Conservation (phyloP, 30 jellyfish, hydroid and myxozoan species). For the Chrysaora quinquecirrha region DNA sequence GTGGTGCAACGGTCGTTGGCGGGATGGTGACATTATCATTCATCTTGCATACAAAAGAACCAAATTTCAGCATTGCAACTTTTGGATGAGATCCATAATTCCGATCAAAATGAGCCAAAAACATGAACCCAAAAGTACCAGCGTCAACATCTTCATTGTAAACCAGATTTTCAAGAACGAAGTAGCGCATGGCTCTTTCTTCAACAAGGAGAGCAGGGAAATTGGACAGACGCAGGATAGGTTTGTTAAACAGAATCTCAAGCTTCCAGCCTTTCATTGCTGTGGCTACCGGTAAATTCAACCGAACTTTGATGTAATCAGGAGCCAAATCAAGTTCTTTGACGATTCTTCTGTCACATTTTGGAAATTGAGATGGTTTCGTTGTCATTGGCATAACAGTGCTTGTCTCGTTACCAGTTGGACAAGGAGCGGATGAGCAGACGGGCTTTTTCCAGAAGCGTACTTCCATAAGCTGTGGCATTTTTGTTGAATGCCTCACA, state of each 20-base stretch:
- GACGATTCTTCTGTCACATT: not conserved
- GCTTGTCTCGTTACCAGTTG: not conserved
- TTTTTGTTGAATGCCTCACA: not conserved
- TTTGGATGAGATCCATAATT: not conserved
- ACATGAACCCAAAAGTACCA: not conserved
- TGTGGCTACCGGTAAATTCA: constrained; percentile 9
- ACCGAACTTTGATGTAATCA: constrained; percentile 5
- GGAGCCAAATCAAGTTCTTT: constrained; percentile 1
- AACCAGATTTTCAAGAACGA: not conserved
- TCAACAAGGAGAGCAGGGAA: constrained; percentile 18
- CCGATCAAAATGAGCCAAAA: constrained; percentile 33
- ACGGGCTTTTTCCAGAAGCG: not conserved
- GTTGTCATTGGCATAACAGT: not conserved
- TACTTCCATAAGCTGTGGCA: not conserved
- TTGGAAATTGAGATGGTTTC: not conserved
- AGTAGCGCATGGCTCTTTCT: not conserved
- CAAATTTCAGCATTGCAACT: constrained; percentile 19
- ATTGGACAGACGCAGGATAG: constrained; percentile 6
- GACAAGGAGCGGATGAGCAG: constrained; percentile 10
- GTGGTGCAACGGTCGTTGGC: constrained; percentile 25
- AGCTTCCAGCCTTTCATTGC: constrained; percentile 34
- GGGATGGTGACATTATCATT: constrained; percentile 19
- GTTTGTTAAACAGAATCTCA: constrained; percentile 9
- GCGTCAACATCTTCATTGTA: constrained; percentile 4
- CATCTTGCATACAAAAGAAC: constrained; percentile 21